These are phyloP conservation scores for Tethea ocularis DNA, from an alignment of 2,888 invertebrate species.

Conservation along the genomic window DNA sequence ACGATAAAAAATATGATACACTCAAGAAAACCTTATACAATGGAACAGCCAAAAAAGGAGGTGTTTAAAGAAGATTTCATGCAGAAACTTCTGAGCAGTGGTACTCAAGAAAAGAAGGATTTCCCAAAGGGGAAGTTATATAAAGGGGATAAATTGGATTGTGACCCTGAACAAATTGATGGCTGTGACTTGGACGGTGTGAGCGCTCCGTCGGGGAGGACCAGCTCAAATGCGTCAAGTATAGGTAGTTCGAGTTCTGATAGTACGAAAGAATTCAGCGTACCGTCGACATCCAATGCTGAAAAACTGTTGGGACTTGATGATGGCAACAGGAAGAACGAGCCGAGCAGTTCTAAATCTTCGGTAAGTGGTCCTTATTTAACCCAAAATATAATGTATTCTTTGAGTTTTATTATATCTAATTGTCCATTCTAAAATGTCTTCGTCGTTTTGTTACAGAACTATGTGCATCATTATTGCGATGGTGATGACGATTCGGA, in stretches of 20 bases:
- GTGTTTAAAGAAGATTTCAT: slow-evolving; percentile 58
- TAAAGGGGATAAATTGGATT: slow-evolving; percentile 60
- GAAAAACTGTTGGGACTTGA: slow-evolving; percentile 70
- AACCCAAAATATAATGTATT: not conserved
- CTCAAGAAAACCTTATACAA: slow-evolving; percentile 48
- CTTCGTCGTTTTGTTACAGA: slow-evolving; percentile 45
- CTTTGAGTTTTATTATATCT: not conserved
- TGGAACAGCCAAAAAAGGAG: slow-evolving; percentile 54
- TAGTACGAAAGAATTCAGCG: slow-evolving; percentile 65
- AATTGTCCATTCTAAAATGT: slow-evolving; percentile 10
- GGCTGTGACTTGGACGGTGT: slow-evolving; percentile 51
- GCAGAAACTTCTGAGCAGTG: slow-evolving; percentile 70
- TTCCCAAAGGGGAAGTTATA: slow-evolving; percentile 76
- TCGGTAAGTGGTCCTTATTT: slow-evolving; percentile 41
- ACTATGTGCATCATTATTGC: slow-evolving; percentile 49
- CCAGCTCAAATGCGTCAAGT: slow-evolving; percentile 72
- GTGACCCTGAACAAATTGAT: slow-evolving; percentile 53
- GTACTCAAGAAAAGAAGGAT: slow-evolving; percentile 67
- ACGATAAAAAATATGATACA: slow-evolving; percentile 72
- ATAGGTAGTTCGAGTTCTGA: slow-evolving; percentile 69
- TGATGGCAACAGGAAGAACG: slow-evolving; percentile 51
- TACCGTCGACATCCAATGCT: slow-evolving; percentile 75
- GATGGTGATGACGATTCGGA: slow-evolving; percentile 72
- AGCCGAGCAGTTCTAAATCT: slow-evolving; percentile 55
- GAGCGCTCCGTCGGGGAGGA: slow-evolving; percentile 59